phyloP scores from a whole-genome alignment of 2,888 invertebrate species.

The Cotesia congregata region DNA sequence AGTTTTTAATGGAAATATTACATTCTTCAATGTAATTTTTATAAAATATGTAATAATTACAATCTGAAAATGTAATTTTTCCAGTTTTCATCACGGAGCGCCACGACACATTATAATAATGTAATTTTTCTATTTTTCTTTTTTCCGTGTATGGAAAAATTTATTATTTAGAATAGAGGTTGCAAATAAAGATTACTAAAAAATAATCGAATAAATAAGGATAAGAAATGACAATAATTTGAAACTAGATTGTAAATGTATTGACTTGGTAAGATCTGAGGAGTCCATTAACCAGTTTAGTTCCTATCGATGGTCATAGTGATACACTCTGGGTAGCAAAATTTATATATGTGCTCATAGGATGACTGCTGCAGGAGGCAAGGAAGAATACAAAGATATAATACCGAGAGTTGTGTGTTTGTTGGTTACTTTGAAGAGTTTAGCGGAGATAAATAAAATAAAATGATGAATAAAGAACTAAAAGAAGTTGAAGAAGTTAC shows the following conservation, averaged over 20 bases:
- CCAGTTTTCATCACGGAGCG: too few relatives aligned
- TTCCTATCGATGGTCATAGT: slow-evolving; percentile 1
- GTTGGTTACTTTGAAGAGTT: slow-evolving; percentile 31
- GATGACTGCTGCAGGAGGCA: too few relatives aligned
- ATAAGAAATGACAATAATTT: background rate
- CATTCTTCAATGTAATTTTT: too few relatives aligned
- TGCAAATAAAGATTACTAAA: background rate
- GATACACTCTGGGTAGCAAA: background rate
- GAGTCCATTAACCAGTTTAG: slow-evolving; percentile 1
- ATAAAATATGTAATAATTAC: too few relatives aligned
- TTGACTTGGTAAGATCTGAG: background rate
- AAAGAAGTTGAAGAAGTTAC: slow-evolving; percentile 8
- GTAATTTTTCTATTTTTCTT: too few relatives aligned
- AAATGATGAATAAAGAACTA: slow-evolving; percentile 23
- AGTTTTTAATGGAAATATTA: too few relatives aligned
- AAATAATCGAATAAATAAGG: background rate
- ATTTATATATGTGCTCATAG: too few relatives aligned
- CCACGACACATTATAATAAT: too few relatives aligned
- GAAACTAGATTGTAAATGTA: background rate
- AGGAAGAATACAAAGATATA: too few relatives aligned
- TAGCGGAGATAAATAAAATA: slow-evolving; percentile 21
- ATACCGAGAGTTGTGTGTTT: background rate
- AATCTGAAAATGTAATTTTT: too few relatives aligned
- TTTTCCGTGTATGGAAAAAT: too few relatives aligned
- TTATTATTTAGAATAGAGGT: background rate